Conservation (phyloP, 2,113 vertebrate genomes). For the Cololabis saira region DNA sequence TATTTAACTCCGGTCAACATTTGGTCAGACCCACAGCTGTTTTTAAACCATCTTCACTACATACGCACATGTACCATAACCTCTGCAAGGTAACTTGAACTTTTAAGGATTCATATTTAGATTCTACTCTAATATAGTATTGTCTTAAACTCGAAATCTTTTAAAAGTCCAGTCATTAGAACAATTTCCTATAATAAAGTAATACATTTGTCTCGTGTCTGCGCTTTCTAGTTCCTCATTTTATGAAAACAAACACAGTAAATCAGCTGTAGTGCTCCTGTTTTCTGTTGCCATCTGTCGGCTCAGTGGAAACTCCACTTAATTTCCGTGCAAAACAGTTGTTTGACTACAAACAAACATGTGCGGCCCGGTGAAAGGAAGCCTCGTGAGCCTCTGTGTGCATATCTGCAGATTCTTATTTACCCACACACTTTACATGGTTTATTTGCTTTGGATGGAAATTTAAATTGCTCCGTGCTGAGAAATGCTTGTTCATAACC, state of each 20-base stretch:
- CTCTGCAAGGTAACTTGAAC: too few species aligned
- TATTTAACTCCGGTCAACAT: too few species aligned
- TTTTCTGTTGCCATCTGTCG: conserved; percentile 29
- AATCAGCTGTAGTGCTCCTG: conserved; percentile 30
- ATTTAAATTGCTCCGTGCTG: conserved; percentile 21
- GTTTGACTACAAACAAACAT: conserved; percentile 58
- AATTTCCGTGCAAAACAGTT: conserved; percentile 21
- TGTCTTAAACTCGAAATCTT: too few species aligned
- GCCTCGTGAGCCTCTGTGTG: not conserved
- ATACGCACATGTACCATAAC: too few species aligned
- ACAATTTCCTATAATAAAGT: not conserved
- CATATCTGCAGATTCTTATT: conserved; percentile 11
- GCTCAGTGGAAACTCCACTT: conserved; percentile 46
- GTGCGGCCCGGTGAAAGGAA: not conserved
- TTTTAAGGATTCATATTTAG: too few species aligned
- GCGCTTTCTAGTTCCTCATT: conserved; percentile 8
- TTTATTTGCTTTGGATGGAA: conserved; percentile 33
- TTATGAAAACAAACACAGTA: conserved; percentile 11
- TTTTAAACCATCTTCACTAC: too few species aligned
- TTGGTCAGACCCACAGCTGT: too few species aligned
- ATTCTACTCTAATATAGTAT: too few species aligned
- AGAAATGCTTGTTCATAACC: conserved; percentile 18
- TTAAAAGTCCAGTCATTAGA: too few species aligned
- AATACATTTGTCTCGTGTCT: not conserved
- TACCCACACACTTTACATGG: not conserved